These are phyloP conservation scores for Nycticryphes semicollaris DNA, from an alignment of 2,113 vertebrate genomes.

Conservation along the genomic window DNA sequence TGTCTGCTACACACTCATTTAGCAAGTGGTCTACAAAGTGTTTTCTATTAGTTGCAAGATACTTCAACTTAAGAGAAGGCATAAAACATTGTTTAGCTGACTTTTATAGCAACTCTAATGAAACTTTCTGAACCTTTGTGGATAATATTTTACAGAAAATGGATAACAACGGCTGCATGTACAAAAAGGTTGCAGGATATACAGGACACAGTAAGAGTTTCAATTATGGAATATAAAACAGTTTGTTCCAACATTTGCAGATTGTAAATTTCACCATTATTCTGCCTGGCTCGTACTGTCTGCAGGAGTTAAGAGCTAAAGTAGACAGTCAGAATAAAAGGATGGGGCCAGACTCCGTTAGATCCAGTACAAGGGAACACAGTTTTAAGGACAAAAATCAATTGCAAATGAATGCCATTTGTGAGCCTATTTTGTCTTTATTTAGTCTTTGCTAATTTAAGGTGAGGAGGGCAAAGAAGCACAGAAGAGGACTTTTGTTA, in stretches of 20 bases:
- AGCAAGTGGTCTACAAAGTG: conserved; percentile 3
- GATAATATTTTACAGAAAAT: conserved; percentile 4
- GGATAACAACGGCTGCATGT: not conserved
- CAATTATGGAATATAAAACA: not conserved
- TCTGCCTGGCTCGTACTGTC: not conserved
- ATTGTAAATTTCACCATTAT: not conserved
- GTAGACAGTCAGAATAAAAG: not conserved
- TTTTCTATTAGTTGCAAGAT: conserved; percentile 29
- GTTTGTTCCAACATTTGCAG: not conserved
- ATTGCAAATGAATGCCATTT: not conserved
- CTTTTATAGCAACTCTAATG: conserved; percentile 15
- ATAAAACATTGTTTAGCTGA: conserved; percentile 32
- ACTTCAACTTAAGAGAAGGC: not conserved
- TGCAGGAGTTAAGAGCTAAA: not conserved
- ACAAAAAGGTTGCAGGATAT: not conserved
- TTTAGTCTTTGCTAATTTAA: not conserved
- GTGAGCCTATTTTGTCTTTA: not conserved
- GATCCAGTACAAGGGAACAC: not conserved
- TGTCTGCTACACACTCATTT: not conserved
- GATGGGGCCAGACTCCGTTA: not conserved
- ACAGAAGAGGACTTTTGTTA: not conserved
- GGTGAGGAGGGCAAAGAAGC: not conserved
- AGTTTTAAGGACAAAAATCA: not conserved
- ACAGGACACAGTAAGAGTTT: not conserved
- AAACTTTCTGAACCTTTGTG: conserved; percentile 19